phyloP scores from a whole-genome alignment of 1,140 invertebrate species.

The Cepaea nemoralis region DNA sequence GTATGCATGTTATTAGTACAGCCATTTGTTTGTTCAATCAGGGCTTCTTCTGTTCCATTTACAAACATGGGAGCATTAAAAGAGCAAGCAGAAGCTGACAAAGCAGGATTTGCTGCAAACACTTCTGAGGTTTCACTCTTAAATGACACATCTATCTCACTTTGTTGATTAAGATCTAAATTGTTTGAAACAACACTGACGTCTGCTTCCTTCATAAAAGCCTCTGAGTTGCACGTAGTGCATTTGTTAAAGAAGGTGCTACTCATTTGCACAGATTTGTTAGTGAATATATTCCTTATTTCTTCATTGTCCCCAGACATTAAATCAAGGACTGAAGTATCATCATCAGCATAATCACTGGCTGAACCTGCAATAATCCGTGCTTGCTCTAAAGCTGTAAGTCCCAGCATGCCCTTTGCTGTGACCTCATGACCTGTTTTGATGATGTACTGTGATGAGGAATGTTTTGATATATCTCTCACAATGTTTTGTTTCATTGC shows the following conservation, averaged over 20 bases:
- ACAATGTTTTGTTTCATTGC: too few relatives aligned
- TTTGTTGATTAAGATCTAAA: too few relatives aligned
- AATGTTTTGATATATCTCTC: too few relatives aligned
- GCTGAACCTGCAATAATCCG: slow-evolving; percentile 10
- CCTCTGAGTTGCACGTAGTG: neutral
- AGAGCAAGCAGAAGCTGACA: too few relatives aligned
- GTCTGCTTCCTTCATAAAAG: neutral
- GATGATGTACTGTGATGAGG: too few relatives aligned
- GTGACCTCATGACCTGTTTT: too few relatives aligned
- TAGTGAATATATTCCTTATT: neutral
- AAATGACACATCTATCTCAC: too few relatives aligned
- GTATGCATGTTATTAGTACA: too few relatives aligned
- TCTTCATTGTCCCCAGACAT: too few relatives aligned
- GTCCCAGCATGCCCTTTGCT: neutral
- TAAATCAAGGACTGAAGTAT: neutral
- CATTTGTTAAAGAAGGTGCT: neutral
- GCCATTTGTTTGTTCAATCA: neutral
- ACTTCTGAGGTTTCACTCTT: too few relatives aligned
- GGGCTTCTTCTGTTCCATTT: neutral
- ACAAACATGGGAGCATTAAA: too few relatives aligned
- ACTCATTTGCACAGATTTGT: neutral
- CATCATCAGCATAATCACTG: slow-evolving; percentile 5
- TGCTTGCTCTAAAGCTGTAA: slow-evolving; percentile 28
- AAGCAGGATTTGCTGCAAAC: neutral
- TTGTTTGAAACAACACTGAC: neutral